Conservation (phyloP, 2,888 invertebrate genomes). For the Dromius quadrimaculatus region DNA sequence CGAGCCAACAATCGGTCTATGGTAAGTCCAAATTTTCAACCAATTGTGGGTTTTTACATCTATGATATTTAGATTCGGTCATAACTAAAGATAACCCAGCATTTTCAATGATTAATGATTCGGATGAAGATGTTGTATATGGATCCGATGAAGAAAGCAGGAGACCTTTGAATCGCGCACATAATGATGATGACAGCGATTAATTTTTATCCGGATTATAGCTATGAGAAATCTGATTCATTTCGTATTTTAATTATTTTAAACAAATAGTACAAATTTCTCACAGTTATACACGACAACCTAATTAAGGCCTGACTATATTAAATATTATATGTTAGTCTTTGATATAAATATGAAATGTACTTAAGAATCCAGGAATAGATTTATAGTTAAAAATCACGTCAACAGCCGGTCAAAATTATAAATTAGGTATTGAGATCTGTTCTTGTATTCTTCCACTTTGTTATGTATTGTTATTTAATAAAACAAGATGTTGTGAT, state of each 20-base stretch:
- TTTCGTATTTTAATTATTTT: neutral
- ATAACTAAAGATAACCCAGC: constrained; percentile 98
- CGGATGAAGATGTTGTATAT: constrained; percentile 96
- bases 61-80: constrained; percentile 78
- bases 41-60: neutral
- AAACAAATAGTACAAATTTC: constrained; percentile 18
- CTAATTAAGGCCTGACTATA: constrained; percentile 24
- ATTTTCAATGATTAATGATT: constrained; percentile 98
- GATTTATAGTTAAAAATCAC: too few relatives aligned
- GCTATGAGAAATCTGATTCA: neutral
- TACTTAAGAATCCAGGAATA: too few relatives aligned
- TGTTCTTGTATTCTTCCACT: too few relatives aligned
- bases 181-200: constrained; percentile 80
- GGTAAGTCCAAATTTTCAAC: constrained; percentile 72
- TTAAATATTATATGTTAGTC: constrained; percentile 34
- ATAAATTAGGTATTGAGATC: too few relatives aligned
- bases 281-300: constrained; percentile 7
- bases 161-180: constrained; percentile 80
- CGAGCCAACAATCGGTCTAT: constrained; percentile 82
- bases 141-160: constrained; percentile 92
- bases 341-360: constrained; percentile 40
- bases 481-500: too few relatives aligned
- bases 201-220: constrained; percentile 61
- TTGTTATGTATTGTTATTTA: too few relatives aligned
- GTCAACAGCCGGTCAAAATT: too few relatives aligned